Base-by-base conservation (phyloP, 2,113 vertebrate species). In the Cyphotilapia sp. region DNA sequence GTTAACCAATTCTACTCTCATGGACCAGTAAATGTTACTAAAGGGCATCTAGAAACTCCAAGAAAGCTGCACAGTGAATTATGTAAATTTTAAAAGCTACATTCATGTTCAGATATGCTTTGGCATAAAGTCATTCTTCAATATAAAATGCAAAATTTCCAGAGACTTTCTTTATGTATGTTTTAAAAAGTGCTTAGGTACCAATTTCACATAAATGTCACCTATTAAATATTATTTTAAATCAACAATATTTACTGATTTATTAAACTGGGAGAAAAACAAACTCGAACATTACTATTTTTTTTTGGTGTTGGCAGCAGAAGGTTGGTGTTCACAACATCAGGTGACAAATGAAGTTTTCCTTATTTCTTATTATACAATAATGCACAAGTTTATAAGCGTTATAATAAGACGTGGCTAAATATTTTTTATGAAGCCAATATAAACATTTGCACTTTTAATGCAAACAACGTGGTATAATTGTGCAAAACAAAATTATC, bases 401-500 rank as follows among this genome's bases (percentile, higher is more conserved):
- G 1, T 76, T 76, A 31, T 49, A 76, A 76, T 76, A 76, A 76
- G 45, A 76, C 3, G 9, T 4, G 71, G 2, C 71, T 49, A 49
- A 49, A 29, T 49, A 9, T 16, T 49, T 29, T 69, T 74, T 66
- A 3, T 22, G 27, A 59, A 61, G 54, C 47, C 61, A 83, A 66
- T 38, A 59, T 74, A 84, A 66, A 84, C 24, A 33, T 87, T 84
- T 61, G 22, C 29, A 86, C n/a, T 57, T 49, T 11, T 78, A 8
- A 66, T 14, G 9, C 35, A 54, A 81, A 84, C 29, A 63, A 33
- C 45, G 8, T 82, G 61, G 24, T 83, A 81, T 81, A 93, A 94
- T 91, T 95, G 94, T 96, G 96, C 93, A 96, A 96, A 96, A 95
- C 93, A 91, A 93, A 93, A 93, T 85, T 27, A 85, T 51, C 47